A percentile compares a stretch with the other conserved stretches of the same genome.
These are phyloP conservation scores for Cyprinodon tularosa DNA, from an alignment of 2,113 vertebrate species.

Conservation along the genomic window DNA sequence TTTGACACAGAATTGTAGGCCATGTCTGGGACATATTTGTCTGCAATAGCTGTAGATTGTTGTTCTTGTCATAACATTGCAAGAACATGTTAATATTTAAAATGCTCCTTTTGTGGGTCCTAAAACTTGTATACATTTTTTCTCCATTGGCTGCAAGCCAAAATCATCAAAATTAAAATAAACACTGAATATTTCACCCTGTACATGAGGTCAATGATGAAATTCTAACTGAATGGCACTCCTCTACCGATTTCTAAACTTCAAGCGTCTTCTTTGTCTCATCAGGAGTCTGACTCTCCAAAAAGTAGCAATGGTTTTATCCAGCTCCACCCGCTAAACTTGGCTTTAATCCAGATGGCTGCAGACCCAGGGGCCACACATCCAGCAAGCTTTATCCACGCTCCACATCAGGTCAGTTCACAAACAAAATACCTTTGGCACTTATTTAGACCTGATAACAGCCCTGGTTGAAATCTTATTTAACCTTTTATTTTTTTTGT, in stretches of 20 bases:
- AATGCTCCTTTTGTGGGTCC: neutral
- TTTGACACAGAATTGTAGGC: neutral
- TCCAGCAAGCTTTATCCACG: constrained; percentile 82
- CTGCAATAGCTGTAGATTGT: neutral
- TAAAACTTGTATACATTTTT: too few relatives aligned
- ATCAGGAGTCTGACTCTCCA: constrained; percentile 90
- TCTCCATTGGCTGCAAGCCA: neutral
- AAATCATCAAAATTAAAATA: neutral
- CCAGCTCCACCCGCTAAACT: constrained; percentile 81
- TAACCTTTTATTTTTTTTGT: neutral
- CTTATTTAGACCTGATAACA: neutral
- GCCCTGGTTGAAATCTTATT: neutral
- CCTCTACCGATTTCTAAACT: neutral
- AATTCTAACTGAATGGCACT: neutral
- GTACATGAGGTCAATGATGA: neutral
- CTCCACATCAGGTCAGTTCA: constrained; percentile 83
- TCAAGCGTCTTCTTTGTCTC: constrained; percentile 19
- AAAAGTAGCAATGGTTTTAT: constrained; percentile 79
- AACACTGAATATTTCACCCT: neutral
- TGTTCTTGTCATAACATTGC: neutral
- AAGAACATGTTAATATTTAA: neutral
- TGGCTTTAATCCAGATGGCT: constrained; percentile 83
- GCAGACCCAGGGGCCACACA: constrained; percentile 80
- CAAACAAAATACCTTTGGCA: neutral
- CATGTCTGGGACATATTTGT: neutral